Conservation (phyloP, 2,797 vertebrate species). For the Pangasius larnaudii region DNA sequence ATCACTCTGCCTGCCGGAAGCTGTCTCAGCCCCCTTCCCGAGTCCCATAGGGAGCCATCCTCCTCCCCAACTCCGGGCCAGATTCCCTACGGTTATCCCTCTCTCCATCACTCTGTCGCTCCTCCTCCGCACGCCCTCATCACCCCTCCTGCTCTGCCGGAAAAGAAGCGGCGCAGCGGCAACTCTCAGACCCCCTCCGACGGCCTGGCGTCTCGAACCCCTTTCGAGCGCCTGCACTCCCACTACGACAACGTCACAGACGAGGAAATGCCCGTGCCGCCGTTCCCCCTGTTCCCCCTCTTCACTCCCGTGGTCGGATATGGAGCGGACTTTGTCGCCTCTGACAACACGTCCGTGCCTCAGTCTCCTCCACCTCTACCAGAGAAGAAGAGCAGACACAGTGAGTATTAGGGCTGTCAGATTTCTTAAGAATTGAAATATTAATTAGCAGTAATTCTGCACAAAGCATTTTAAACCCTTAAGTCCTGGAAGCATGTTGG, state of each 20-base stretch:
- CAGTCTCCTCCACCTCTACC: constrained; percentile 89
- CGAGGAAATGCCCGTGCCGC: constrained; percentile 72
- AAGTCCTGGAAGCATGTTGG: neutral
- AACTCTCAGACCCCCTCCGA: constrained; percentile 67
- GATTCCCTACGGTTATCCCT: constrained; percentile 13
- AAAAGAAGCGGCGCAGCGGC: constrained; percentile 86
- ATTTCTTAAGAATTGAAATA: too few species aligned
- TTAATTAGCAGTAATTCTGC: neutral
- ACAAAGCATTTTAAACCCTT: neutral
- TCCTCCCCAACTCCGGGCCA: constrained; percentile 66
- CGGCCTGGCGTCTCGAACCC: constrained; percentile 59
- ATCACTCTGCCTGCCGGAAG: constrained; percentile 80
- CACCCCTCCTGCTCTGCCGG: constrained; percentile 82
- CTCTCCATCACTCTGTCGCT: neutral
- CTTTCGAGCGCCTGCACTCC: constrained; percentile 73
- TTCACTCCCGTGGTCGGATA: constrained; percentile 72
- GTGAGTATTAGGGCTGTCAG: constrained; percentile 74
- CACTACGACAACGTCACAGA: constrained; percentile 81
- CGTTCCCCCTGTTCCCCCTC: constrained; percentile 72
- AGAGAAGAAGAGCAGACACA: constrained; percentile 91
- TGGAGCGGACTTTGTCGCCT: constrained; percentile 70
- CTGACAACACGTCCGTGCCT: constrained; percentile 69
- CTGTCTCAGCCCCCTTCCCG: constrained; percentile 89
- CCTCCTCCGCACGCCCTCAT: neutral
- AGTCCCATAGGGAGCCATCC: constrained; percentile 82